Base-by-base conservation (phyloP, 1,140 invertebrate species). In the Drosophila ercepeae region DNA sequence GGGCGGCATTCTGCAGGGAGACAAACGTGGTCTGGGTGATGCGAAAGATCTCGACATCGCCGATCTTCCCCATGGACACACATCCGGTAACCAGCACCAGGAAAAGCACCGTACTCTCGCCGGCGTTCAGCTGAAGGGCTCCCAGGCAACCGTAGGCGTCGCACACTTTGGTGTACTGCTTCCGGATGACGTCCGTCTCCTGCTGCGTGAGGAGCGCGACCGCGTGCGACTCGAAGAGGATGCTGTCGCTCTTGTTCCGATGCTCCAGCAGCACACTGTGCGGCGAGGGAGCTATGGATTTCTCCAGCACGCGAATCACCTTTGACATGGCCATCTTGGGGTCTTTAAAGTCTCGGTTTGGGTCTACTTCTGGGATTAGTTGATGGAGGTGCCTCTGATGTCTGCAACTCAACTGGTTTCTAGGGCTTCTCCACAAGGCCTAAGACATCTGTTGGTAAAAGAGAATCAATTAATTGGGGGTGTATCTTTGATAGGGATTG, bases 141-240 rank as follows among this genome's bases (percentile, higher is more conserved):
- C 98, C 98, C 23, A 99, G 92, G 86, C 97, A 98, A 19, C 97
- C 97, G 92, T 98, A 98, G 8, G 97, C 97, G 92, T 99, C 98
- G 52, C 96, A 92, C 1, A 98, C 93, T 92, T 98, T 98, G 7
- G 94, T 95, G 89, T 98, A 99, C 78, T 96, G 94, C 70, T 96
- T 95, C 86, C 96, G 96, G 18, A 98, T 93, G n/a, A 95, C 94
- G 69, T 98, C 97, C 21, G 95, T 96, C 93, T 99, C 97, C 91
- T 95, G 94, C 36, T 94, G 91, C 34, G 96, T 94, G 93, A 91
- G 57, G 36, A 83, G 51, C 0, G 97, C 97, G 8, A 98, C 95
- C 7, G 96, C 97, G 91, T 96, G 95, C 2, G 97, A 97, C 92
- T 98, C 97, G 86, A 99, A 98, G 39, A 99, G 93, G 34, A 99